Evolutionary conservation across 1,140 invertebrate species (phyloP), one percentile per base, ranked within the genome.

Genomic region (Pogonomyrmex barbatus): DNA sequence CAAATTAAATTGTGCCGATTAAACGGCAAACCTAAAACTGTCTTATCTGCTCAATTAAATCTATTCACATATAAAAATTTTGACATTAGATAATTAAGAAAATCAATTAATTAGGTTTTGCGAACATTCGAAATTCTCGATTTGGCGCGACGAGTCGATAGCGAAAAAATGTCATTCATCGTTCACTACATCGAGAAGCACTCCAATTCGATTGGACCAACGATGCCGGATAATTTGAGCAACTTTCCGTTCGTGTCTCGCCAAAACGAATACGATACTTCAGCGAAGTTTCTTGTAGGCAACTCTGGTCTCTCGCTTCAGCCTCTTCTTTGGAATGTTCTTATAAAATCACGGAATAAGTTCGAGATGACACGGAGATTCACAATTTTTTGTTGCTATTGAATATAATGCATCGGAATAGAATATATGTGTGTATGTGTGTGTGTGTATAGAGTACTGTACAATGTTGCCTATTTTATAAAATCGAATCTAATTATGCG

Each of bases 151-250:
- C 6, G 17, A 79, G 14, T 4, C 17, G 30, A 45, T 47, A 1
- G 2, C 6, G 14, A 62, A 90, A 86, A 84, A 68, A 63, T 39
- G 88, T 47, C 78, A 67, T 50, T 71, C 45, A 58, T 77, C 58
- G 62, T 24, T 47, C 17, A 73, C 42, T 91, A 91, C 90, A 89
- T 67, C 56, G 90, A 65, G 87, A 89, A 91, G 88, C 83, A 91
- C 90, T 91, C 71, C 58, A 68, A 91, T 88, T 85, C 54, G 88
- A 91, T 91, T 88, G 90, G 67, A 67, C 9, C 56, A 58, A 65
- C 33, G 77, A 0, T 76, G 67, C 71, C 78, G 88, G 65, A 86
- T 90, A 62, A 89, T 84, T 89, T 70, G 75, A 79, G 76, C 77
- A 90, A 87, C 87, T 89, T 87, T 81, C 58, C 62, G 75, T 85